Evolutionary conservation across 2,888 invertebrate species (phyloP).

Genomic region (Vanessa cardui): DNA sequence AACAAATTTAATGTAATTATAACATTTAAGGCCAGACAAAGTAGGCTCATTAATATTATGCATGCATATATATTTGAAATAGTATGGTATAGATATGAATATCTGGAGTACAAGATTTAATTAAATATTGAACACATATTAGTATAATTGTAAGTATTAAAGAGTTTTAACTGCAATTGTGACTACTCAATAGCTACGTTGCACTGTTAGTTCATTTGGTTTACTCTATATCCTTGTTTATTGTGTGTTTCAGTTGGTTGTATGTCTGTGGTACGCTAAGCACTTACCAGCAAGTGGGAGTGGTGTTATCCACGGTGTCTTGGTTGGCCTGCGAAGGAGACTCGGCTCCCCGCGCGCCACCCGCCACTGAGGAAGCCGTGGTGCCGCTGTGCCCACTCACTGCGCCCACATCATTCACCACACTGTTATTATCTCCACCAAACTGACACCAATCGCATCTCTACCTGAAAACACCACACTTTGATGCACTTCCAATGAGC

Average conservation of each 20-base stretch:
- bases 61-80: too few species aligned
- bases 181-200: too few species aligned
- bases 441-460: constrained; percentile 80
- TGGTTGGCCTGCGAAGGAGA: constrained; percentile 82
- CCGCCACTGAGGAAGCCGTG: constrained; percentile 81
- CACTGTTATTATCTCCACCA: constrained; percentile 81
- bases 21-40: too few species aligned
- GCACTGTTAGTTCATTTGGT: too few species aligned
- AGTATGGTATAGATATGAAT: too few species aligned
- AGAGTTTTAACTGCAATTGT: too few species aligned
- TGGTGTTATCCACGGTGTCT: constrained; percentile 80
- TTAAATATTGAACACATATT: too few species aligned
- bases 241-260: background rate
- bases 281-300: constrained; percentile 79
- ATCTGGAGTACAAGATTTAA: too few species aligned
- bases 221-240: too few species aligned
- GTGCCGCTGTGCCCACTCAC: constrained; percentile 77
- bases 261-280: background rate
- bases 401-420: constrained; percentile 84
- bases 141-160: too few species aligned
- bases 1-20: too few species aligned
- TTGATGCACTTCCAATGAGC: constrained; percentile 41
- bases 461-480: constrained; percentile 72
- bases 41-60: too few species aligned
- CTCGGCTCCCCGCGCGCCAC: constrained; percentile 82